Evolutionary conservation across 2,797 vertebrate species (phyloP).

Genomic region (Craterocephalus amniculus): DNA sequence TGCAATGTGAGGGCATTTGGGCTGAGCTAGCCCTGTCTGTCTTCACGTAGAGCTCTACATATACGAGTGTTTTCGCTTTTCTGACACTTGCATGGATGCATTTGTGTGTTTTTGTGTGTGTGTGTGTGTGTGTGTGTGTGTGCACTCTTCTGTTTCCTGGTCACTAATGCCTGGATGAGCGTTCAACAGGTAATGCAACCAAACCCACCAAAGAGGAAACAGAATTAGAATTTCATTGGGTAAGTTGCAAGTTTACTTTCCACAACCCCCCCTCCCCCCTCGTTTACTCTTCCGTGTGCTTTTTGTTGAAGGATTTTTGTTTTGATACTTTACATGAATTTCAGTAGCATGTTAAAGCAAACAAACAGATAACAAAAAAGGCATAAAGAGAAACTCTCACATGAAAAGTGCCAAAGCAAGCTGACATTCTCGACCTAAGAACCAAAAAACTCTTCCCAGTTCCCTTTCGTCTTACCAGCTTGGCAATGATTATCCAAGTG

Average conservation of each 20-base stretch:
- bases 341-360: conserved; percentile 46
- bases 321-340: conserved; percentile 32
- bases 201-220: conserved; percentile 40
- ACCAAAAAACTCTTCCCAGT: conserved; percentile 26
- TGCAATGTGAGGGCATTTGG: conserved; percentile 76
- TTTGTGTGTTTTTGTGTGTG: conserved; percentile 15
- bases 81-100: conserved; percentile 41
- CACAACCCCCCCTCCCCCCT: not conserved
- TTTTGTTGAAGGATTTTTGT: conserved; percentile 47
- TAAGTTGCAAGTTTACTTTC: conserved; percentile 41
- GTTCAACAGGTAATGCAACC: conserved; percentile 26
- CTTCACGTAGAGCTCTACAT: conserved; percentile 39
- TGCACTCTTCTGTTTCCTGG: conserved; percentile 42
- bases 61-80: conserved; percentile 20
- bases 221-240: conserved; percentile 31
- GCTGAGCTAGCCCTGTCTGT: conserved; percentile 50
- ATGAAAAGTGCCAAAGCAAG: conserved; percentile 68
- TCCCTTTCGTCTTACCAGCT: conserved; percentile 38
- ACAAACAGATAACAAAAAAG: conserved; percentile 51
- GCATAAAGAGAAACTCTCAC: conserved; percentile 59
- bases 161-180: conserved; percentile 25
- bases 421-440: conserved; percentile 58
- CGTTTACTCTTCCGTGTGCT: conserved; percentile 59
- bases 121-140: conserved; percentile 30
- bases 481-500: conserved; percentile 59